Conservation (phyloP, 2,888 invertebrate species). For the Eupithecia pulchellata region DNA sequence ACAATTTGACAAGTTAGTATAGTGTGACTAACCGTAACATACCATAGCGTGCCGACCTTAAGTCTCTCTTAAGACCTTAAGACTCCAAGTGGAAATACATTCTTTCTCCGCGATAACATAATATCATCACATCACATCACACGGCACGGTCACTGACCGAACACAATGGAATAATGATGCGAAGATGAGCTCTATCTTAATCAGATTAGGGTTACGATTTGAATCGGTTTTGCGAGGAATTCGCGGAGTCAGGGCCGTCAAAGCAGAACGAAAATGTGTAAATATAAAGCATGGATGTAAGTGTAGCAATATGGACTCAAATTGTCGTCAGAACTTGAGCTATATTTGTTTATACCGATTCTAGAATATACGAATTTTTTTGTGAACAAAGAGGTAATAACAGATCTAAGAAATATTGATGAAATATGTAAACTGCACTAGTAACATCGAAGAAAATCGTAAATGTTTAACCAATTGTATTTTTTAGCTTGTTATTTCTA, state of each 20-base stretch:
- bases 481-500: no score
- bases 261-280: not conserved
- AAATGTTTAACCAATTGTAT: no score
- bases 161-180: slow-evolving; percentile 21
- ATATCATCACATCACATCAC: no score
- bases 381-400: no score
- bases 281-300: not conserved
- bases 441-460: no score
- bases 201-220: slow-evolving; percentile 2
- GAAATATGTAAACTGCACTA: no score
- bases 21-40: not conserved
- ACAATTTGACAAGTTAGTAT: not conserved
- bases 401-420: no score
- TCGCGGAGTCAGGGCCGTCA: not conserved
- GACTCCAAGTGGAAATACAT: slow-evolving; percentile 28
- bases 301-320: no score
- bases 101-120: slow-evolving; percentile 28
- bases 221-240: not conserved
- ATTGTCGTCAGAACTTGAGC: no score
- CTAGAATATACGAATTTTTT: no score
- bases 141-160: slow-evolving; percentile 28
- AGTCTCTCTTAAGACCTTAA: slow-evolving; percentile 23
- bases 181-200: slow-evolving; percentile 10
- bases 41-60: slow-evolving; percentile 27
- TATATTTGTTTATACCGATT: no score